Evolutionary conservation across 2,113 vertebrate genomes (phyloP).

Genomic region (Microcebus lehilahytsara): DNA sequence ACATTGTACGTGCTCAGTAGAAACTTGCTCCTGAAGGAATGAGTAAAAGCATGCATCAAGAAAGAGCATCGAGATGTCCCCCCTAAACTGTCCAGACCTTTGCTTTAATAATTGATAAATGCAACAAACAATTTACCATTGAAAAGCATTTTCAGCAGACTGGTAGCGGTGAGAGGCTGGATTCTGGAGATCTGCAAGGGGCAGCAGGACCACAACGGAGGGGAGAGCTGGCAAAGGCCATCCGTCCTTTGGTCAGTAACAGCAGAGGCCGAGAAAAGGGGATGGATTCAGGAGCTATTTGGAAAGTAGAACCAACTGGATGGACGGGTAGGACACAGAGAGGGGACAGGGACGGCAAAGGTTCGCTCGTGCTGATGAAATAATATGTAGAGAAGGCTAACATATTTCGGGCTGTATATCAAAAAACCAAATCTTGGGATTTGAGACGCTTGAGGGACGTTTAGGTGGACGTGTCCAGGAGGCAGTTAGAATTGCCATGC

Average conservation of each 20-base stretch:
- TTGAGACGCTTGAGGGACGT: not conserved
- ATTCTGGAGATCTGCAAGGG: not conserved
- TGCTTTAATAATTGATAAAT: too few species aligned
- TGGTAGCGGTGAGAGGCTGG: not conserved
- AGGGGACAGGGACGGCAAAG: not conserved
- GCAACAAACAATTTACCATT: too few species aligned
- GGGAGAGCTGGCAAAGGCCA: not conserved
- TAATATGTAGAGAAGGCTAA: too few species aligned
- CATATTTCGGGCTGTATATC: not conserved
- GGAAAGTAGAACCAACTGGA: not conserved
- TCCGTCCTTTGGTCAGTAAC: fast-evolving
- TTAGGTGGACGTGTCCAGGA: too few species aligned
- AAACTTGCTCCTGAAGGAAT: not conserved
- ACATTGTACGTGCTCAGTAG: not conserved
- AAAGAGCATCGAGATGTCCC: not conserved
- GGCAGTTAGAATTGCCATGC: not conserved
- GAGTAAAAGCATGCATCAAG: too few species aligned
- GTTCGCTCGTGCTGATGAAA: not conserved
- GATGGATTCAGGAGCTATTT: not conserved
- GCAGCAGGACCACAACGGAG: fast-evolving
- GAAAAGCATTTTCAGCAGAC: too few species aligned
- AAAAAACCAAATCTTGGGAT: not conserved
- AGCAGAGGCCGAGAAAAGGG: not conserved
- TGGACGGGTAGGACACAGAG: not conserved
- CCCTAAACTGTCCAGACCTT: too few species aligned